Conservation (phyloP, 2,113 vertebrate genomes). For the Vulpes vulpes region DNA sequence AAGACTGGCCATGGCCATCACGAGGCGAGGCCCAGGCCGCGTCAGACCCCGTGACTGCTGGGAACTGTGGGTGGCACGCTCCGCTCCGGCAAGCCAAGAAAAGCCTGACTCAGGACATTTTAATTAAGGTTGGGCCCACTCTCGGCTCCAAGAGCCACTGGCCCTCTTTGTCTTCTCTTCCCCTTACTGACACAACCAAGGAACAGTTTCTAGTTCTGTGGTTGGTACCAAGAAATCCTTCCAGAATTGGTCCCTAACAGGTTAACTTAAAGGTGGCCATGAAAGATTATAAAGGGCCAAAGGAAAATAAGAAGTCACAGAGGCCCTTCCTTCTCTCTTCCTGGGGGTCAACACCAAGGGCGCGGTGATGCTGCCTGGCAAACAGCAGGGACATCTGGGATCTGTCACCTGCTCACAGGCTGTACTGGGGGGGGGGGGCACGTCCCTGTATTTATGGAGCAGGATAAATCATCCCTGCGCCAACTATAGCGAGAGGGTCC, state of each 20-base stretch:
- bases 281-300: not conserved
- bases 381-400: not conserved
- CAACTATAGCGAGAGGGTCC: not conserved
- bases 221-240: not conserved
- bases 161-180: not conserved
- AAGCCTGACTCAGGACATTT: constrained; percentile 43
- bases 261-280: not conserved
- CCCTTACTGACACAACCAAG: not conserved
- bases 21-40: not conserved
- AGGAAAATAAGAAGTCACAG: not conserved
- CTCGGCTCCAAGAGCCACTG: not conserved
- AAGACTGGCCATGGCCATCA: not conserved
- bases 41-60: not conserved
- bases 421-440: accelerated
- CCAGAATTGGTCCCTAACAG: not conserved
- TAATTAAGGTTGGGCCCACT: not conserved
- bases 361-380: not conserved
- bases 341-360: not conserved
- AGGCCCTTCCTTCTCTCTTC: not conserved
- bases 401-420: not conserved
- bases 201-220: not conserved
- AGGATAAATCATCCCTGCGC: not conserved
- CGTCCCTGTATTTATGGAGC: not conserved
- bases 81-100: not conserved
- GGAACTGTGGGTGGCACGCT: constrained; percentile 40